Base-by-base conservation (phyloP, 1,140 invertebrate species). In the Drosophila baimaii region DNA sequence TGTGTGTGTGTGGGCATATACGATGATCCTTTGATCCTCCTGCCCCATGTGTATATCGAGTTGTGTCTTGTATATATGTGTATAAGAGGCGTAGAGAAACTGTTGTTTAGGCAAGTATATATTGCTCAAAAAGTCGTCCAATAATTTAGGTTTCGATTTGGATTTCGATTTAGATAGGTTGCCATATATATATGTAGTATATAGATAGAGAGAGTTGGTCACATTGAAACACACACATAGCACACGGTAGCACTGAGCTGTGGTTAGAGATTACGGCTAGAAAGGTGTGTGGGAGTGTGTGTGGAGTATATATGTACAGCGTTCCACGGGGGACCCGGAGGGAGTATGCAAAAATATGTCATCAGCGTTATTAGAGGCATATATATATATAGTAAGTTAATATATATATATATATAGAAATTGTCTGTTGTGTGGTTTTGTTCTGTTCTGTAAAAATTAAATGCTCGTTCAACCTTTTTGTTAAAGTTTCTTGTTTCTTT, bases 401-500 rank as follows among this genome's bases (percentile, higher is more conserved):
- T 44, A 47, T 25, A 6, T 33, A 54, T 21, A 49, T 51, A 15
- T 65, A 33, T 65, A 25, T 69, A 77, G 62, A 76, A 69, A 65
- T 83, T 62, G 33, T 43, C 29, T 70, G 37, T 63, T 49, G 12
- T 47, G 51, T 76, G 29, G 49, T 15, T n/a, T 52, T 31, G 49
- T 33, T 51, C 29, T 62, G 21, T 37, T 63, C 39, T 52, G 41
- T 55, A 72, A 57, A 75, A 84, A 76, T 84, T 89, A 89, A 89
- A 89, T 89, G 84, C 84, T 56, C 46, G 56, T 49, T 89, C 85
- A 89, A 89, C 84, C 80, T 81, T 77, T 68, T 69, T 68, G 82
- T 80, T 63, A 74, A 49, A 57, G 44, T 71, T 56, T 51, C 27
- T 51, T n/a, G 47, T 51, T 62, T 72, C n/a, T 31, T 63, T 49